Percentiles rank a stretch among this genome's conserved stretches.
phyloP scores from a whole-genome alignment of 2,797 vertebrate species.

The Carduelis carduelis region DNA sequence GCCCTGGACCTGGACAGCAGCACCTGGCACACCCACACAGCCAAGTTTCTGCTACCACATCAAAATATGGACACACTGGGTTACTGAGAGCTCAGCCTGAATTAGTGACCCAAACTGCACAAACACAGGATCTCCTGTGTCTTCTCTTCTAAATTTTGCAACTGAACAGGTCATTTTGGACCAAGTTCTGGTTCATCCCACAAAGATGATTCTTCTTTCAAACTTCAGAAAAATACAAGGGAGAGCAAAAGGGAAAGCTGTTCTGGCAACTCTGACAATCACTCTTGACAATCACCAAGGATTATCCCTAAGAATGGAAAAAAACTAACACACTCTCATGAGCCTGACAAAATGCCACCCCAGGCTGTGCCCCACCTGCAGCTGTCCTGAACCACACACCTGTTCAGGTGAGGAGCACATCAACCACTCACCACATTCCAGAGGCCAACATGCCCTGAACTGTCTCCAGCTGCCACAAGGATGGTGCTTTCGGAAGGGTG shows the following conservation, averaged over 20 bases:
- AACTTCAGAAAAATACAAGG: not conserved
- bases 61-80: accelerated
- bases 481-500: conserved; percentile 82
- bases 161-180: not conserved
- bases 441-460: conserved; percentile 81
- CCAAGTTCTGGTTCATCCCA: not conserved
- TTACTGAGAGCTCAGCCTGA: not conserved
- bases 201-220: not conserved
- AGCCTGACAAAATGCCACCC: not conserved
- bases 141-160: not conserved
- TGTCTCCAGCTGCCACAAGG: conserved; percentile 86
- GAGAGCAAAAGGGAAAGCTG: not conserved
- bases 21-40: not conserved
- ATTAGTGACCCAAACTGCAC: not conserved
- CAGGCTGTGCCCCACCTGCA: not conserved
- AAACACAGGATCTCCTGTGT: not conserved
- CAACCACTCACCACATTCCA: conserved; percentile 83
- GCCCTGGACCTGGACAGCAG: not conserved
- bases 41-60: not conserved
- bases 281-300: not conserved
- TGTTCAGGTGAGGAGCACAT: not conserved
- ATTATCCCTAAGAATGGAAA: accelerated
- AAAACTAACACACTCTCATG: accelerated
- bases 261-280: not conserved
- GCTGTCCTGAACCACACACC: not conserved